These are phyloP conservation scores for Octonoba sinensis DNA, from an alignment of 2,888 invertebrate species.

Conservation along the genomic window DNA sequence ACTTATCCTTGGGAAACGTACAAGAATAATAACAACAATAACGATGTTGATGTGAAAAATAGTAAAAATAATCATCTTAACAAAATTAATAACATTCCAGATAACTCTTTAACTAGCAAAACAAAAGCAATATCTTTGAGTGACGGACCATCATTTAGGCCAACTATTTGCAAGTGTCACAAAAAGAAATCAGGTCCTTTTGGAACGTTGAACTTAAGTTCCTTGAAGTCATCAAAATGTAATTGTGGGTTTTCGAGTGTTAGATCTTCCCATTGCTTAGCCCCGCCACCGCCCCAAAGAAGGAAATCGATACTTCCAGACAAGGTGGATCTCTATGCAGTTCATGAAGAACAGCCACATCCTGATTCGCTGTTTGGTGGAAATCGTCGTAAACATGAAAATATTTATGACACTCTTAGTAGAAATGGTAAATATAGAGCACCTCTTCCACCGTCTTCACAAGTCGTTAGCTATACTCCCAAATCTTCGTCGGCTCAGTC, in stretches of 20 bases:
- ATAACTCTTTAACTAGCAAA: not conserved
- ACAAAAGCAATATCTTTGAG: constrained; percentile 21
- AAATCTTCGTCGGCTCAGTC: constrained; percentile 14
- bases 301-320: constrained; percentile 52
- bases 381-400: constrained; percentile 27
- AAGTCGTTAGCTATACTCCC: constrained; percentile 7
- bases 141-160: not conserved
- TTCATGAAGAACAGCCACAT: constrained; percentile 52
- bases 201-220: constrained; percentile 46
- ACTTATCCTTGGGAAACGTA: constrained; percentile 55
- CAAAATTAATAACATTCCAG: constrained; percentile 4
- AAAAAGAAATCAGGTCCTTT: constrained; percentile 49
- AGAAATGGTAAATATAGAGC: constrained; percentile 34
- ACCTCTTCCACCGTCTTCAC: constrained; percentile 26
- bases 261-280: constrained; percentile 34
- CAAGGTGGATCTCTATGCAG: constrained; percentile 58
- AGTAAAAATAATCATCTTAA: constrained; percentile 42
- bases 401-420: constrained; percentile 53
- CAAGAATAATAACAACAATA: constrained; percentile 30
- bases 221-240: constrained; percentile 50
- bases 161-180: constrained; percentile 41
- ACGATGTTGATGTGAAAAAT: constrained; percentile 23
- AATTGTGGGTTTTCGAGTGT: constrained; percentile 58
- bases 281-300: constrained; percentile 44
- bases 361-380: constrained; percentile 11